Percentiles rank a stretch among this genome's conserved stretches.
Conservation (phyloP, 2,113 vertebrate species). For the Nycticorax nycticorax region DNA sequence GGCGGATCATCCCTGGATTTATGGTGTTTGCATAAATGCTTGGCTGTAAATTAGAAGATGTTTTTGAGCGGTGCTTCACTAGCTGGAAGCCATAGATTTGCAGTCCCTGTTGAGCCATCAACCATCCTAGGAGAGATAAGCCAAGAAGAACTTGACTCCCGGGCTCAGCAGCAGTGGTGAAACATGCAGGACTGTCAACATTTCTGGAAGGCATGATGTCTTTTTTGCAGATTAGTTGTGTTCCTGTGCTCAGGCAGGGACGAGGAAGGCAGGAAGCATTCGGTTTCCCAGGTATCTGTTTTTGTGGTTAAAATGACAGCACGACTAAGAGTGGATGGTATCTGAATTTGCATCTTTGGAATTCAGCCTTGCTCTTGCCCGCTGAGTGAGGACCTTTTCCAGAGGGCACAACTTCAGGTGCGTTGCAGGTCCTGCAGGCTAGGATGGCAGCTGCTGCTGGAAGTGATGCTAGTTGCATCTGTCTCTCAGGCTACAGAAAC, state of each 20-base stretch:
- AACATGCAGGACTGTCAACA: not conserved
- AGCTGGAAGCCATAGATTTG: not conserved
- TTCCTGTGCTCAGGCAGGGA: not conserved
- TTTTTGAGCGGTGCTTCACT: not conserved
- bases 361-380: not conserved
- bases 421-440: not conserved
- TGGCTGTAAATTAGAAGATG: constrained; percentile 58
- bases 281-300: not conserved
- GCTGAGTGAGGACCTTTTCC: not conserved
- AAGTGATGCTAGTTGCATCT: not conserved
- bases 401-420: not conserved
- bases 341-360: not conserved
- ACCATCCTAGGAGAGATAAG: constrained; percentile 10
- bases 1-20: constrained; percentile 32
- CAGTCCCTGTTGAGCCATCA: constrained; percentile 37
- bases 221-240: constrained; percentile 3
- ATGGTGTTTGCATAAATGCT: constrained; percentile 55
- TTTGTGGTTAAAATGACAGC: not conserved
- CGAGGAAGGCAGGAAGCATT: not conserved
- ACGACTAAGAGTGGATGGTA: not conserved
- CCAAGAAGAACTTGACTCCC: constrained; percentile 9
- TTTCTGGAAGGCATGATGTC: not conserved
- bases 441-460: not conserved
- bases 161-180: constrained; percentile 1
- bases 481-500: constrained; percentile 39